These are phyloP conservation scores for Callospermophilus lateralis DNA, from an alignment of 2,113 vertebrate species.

Conservation along the genomic window DNA sequence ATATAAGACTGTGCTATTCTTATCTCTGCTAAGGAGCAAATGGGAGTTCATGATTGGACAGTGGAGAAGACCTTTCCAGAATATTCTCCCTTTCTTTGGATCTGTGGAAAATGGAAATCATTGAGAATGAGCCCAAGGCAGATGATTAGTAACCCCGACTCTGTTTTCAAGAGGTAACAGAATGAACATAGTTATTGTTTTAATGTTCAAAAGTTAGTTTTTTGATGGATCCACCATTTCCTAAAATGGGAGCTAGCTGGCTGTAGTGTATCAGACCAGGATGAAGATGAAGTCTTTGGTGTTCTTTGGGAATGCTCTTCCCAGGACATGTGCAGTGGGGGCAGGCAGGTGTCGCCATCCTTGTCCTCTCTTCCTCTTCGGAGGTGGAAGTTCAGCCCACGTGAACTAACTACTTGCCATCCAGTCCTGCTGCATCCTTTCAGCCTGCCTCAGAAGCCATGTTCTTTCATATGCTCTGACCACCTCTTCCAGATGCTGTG, in stretches of 20 bases:
- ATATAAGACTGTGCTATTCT: background rate
- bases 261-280: too few species aligned
- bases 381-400: background rate
- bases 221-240: background rate
- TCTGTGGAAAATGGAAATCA: background rate
- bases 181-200: background rate
- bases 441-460: background rate
- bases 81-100: background rate
- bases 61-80: background rate
- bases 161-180: background rate
- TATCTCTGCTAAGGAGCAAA: background rate
- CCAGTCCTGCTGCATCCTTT: background rate
- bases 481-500: background rate
- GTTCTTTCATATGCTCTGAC: background rate
- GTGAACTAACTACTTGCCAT: too few species aligned
- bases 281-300: background rate
- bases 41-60: background rate
- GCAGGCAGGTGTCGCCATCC: fast-evolving
- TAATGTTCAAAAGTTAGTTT: background rate
- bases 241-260: background rate
- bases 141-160: background rate
- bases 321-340: too few species aligned
- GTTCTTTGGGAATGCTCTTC: background rate
- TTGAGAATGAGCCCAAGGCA: background rate
- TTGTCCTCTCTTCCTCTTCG: background rate